Evolutionary conservation across 2,113 vertebrate species (phyloP).

Genomic region (Rhineura floridana): DNA sequence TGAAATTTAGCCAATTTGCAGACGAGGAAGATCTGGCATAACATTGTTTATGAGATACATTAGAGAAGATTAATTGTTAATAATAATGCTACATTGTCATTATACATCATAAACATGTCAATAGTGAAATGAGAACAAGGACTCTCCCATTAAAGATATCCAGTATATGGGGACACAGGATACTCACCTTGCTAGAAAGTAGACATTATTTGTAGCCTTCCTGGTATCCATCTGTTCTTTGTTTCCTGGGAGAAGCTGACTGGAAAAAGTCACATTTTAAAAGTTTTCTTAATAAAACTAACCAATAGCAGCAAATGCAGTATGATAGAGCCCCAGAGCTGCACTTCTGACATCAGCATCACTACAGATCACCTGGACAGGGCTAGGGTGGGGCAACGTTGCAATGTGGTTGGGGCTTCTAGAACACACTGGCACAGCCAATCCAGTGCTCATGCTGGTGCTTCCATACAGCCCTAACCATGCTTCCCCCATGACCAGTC

Average conservation of each 20-base stretch:
- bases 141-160: not conserved
- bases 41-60: constrained; percentile 23
- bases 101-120: not conserved
- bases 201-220: not conserved
- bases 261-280: not conserved
- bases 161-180: not conserved
- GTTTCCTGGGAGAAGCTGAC: not conserved
- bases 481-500: too few relatives aligned
- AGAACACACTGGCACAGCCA: too few relatives aligned
- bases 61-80: constrained; percentile 1
- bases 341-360: too few relatives aligned
- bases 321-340: too few relatives aligned
- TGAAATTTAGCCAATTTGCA: constrained; percentile 26
- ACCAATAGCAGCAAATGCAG: not conserved
- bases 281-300: not conserved
- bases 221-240: not conserved
- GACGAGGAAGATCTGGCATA: not conserved
- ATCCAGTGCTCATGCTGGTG: too few relatives aligned
- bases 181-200: not conserved
- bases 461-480: too few relatives aligned
- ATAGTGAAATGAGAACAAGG: not conserved
- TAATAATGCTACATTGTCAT: not conserved
- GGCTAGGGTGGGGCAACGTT: too few relatives aligned
- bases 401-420: too few relatives aligned
- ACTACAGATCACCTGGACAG: too few relatives aligned